phyloP scores from a whole-genome alignment of 2,888 invertebrate genomes.

The Boloria euphrosyne region DNA sequence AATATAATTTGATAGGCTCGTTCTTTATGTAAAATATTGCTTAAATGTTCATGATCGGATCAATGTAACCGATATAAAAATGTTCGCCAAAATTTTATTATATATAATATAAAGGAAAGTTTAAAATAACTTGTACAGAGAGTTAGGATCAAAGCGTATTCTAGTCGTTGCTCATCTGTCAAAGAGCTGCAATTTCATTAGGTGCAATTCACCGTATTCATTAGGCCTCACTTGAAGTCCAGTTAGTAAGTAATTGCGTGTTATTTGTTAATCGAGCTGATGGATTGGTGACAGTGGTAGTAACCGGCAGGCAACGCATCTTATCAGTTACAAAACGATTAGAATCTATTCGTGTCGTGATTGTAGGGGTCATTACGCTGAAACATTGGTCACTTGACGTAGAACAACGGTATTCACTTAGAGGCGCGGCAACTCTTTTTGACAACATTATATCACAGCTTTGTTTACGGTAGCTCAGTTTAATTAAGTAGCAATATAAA shows the following conservation, averaged over 20 bases:
- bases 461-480: conserved; percentile 46
- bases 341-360: conserved; percentile 55
- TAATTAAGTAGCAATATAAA: conserved; percentile 33
- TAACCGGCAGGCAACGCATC: conserved; percentile 39
- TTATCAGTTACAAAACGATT: conserved; percentile 47
- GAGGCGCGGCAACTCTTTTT: conserved; percentile 40
- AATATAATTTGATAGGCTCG: conserved; percentile 22
- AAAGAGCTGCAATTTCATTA: conserved; percentile 38
- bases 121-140: conserved; percentile 20
- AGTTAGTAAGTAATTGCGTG: conserved; percentile 35
- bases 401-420: conserved; percentile 58
- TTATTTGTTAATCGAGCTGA: conserved; percentile 48
- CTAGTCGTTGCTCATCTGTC: conserved; percentile 40
- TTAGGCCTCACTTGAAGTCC: conserved; percentile 37
- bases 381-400: conserved; percentile 44
- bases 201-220: conserved; percentile 38
- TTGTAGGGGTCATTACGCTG: conserved; percentile 59
- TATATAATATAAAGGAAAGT: conserved; percentile 20
- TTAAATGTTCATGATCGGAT: conserved; percentile 24
- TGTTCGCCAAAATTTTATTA: conserved; percentile 8
- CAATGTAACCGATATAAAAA: conserved; percentile 18
- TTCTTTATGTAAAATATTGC: conserved; percentile 24
- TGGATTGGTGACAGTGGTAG: conserved; percentile 41
- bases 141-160: conserved; percentile 32
- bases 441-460: conserved; percentile 47